phyloP scores from a whole-genome alignment of 2,888 invertebrate genomes.

The Platycheirus rosarum region DNA sequence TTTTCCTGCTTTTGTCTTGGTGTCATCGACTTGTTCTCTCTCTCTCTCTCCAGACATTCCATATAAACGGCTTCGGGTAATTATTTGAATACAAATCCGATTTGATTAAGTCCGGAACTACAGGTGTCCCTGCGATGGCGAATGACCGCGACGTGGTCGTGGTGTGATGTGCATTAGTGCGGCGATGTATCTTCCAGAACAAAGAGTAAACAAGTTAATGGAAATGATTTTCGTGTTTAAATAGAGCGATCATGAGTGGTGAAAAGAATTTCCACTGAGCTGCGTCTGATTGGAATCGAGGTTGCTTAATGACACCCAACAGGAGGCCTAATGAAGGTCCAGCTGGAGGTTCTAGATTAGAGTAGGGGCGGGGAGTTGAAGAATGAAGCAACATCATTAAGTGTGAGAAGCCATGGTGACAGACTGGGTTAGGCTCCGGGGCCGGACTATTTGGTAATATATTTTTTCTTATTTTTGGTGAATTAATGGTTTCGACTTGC shows the following conservation, averaged over 20 bases:
- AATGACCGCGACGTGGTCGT: background rate
- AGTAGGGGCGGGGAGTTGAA: conserved; percentile 55
- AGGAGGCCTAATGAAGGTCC: conserved; percentile 29
- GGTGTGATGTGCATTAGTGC: conserved; percentile 30
- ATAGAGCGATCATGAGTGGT: conserved; percentile 47
- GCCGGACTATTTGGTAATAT: background rate
- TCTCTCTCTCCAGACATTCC: background rate
- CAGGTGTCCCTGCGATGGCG: too few species aligned
- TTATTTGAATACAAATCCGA: conserved; percentile 60
- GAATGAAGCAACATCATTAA: conserved; percentile 37
- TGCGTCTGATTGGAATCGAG: conserved; percentile 8
- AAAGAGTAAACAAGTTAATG: conserved; percentile 50
- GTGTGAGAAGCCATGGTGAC: conserved; percentile 21
- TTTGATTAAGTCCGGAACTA: conserved; percentile 46
- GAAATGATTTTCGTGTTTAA: conserved; percentile 49
- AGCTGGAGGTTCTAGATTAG: background rate
- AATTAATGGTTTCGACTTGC: conserved; percentile 50
- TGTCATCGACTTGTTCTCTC: conserved; percentile 49
- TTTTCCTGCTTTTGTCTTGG: conserved; percentile 14
- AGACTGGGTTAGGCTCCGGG: conserved; percentile 23
- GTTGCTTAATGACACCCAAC: conserved; percentile 29
- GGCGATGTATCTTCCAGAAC: conserved; percentile 32
- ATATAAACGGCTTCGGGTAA: background rate
- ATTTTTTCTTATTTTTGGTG: conserved; percentile 1
- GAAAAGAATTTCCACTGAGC: background rate